Evolutionary conservation across 2,113 vertebrate genomes (phyloP).

Genomic region (Origma solitaria): DNA sequence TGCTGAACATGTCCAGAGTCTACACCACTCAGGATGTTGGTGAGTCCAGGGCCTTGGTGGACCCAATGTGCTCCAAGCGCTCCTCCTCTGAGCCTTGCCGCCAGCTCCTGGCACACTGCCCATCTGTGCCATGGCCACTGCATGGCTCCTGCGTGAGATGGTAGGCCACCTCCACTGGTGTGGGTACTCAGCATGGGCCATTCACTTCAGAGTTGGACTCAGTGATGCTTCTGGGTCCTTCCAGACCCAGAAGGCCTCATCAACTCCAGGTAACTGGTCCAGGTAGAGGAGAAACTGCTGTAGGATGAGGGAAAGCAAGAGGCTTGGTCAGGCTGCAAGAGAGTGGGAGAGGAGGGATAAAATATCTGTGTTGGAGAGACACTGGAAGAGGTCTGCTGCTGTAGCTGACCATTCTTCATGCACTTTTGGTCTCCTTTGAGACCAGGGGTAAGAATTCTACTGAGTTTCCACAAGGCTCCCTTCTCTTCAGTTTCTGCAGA

Average conservation of each 20-base stretch:
- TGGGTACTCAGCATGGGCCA: background rate
- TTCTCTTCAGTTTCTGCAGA: background rate
- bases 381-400: background rate
- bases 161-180: background rate
- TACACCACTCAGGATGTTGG: background rate
- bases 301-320: background rate
- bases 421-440: background rate
- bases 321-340: background rate
- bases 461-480: background rate
- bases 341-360: background rate
- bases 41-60: background rate
- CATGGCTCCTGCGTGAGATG: accelerated
- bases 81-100: accelerated
- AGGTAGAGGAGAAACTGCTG: background rate
- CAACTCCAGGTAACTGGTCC: no score
- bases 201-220: background rate
- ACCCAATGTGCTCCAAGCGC: background rate
- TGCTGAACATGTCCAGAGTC: background rate
- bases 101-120: background rate
- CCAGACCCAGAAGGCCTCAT: background rate
- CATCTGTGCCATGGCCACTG: accelerated
- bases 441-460: background rate
- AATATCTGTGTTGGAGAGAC: background rate
- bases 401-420: background rate
- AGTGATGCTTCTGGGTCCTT: background rate